Base-by-base conservation (phyloP, 2,113 vertebrate species). In the Peromyscus polionotus region DNA sequence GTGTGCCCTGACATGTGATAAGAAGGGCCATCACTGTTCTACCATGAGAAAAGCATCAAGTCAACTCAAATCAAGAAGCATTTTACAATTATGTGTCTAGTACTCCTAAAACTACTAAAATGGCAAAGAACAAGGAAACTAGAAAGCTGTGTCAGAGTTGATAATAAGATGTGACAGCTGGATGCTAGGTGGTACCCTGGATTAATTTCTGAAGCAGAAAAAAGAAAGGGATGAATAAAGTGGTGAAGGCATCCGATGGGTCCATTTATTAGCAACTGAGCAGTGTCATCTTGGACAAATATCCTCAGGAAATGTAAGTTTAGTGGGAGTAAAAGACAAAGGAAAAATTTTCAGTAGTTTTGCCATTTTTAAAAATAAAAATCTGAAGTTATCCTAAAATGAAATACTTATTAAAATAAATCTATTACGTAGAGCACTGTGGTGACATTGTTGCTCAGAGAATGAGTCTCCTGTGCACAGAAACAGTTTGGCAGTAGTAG, bases 401-500 rank as follows among this genome's bases (percentile, higher is more conserved):
- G 65, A 83, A 93, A 89, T 39, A 1, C 57, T 75, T 85, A 92
- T 57, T 90, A 92, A 86, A 93, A 93, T 90, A 98, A 98, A 75
- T 95, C 93, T 95, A 98, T 97, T 97, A 98, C 94, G 98, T 97
- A 97, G 98, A 98, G 95, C 97, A 97, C 95, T 97, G 93, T 36
- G 63, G 96, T 94, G 98, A 97, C 98, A 98, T 95, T 97, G 95
- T 98, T 98, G 96, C 97, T 97, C 98, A 54, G 97, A 98, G 97
- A 98, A 92, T 97, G 76, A 97, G 97, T 98, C 97, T 98, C 93
- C 98, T 97, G 96, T 98, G 98, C 98, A 91, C 96, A 98, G 92
- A 54, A 54, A 95, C 97, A 97, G 98, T 98, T 98, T 98, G 97
- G 96, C 98, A 98, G 98, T 95, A 98, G 97, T 98, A 98, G 97